phyloP scores from a whole-genome alignment of 2,797 vertebrate genomes.

The Neomorphus geoffroyi region DNA sequence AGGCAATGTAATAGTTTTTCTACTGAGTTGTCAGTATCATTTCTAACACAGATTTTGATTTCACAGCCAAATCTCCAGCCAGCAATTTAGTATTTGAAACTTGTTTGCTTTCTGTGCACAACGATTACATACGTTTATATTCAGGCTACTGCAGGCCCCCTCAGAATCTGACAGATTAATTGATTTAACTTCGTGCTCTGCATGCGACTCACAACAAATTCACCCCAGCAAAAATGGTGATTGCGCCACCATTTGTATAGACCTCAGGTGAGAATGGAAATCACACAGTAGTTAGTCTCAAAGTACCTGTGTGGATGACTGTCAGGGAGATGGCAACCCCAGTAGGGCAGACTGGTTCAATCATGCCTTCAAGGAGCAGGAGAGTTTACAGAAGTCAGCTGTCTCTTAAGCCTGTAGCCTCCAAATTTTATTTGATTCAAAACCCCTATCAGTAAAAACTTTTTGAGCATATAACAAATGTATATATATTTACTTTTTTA shows the following conservation, averaged over 20 bases:
- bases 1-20: neutral
- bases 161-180: neutral
- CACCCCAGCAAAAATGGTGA: neutral
- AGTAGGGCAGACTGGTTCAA: neutral
- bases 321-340: neutral
- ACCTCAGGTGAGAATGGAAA: neutral
- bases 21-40: neutral
- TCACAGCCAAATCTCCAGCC: neutral
- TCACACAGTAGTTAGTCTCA: neutral
- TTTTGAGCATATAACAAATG: neutral
- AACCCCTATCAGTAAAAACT: neutral
- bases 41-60: neutral
- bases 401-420: neutral
- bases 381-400: neutral
- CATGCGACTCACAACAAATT: fast-evolving
- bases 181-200: neutral
- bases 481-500: neutral
- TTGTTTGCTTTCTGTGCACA: neutral
- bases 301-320: neutral
- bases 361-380: neutral
- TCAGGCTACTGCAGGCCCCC: neutral
- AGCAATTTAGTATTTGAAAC: neutral
- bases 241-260: neutral
- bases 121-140: neutral
- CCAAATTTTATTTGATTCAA: neutral